phyloP scores from a whole-genome alignment of 2,113 vertebrate genomes.

The Columbina picui region DNA sequence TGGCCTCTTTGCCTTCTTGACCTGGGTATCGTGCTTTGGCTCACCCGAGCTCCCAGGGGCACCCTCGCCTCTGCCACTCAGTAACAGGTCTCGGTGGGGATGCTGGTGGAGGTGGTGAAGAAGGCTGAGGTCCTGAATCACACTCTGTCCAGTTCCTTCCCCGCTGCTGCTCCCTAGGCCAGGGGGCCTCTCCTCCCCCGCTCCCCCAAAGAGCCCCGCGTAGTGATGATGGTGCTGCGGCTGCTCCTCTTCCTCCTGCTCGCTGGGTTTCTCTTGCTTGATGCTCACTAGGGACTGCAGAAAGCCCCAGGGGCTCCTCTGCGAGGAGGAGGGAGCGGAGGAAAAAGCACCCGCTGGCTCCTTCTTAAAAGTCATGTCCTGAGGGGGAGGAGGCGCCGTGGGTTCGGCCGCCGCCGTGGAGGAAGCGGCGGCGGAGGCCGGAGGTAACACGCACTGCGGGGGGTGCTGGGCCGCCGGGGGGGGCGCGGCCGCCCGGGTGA shows the following conservation, averaged over 20 bases:
- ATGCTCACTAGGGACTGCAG: constrained; percentile 91
- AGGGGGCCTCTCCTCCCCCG: constrained; percentile 75
- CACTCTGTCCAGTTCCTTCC: constrained; percentile 84
- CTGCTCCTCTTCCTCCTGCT: constrained; percentile 88
- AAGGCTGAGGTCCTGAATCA: constrained; percentile 91
- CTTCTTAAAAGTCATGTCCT: constrained; percentile 97
- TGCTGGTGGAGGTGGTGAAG: constrained; percentile 78
- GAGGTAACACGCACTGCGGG: constrained; percentile 79
- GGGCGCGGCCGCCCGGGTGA: constrained; percentile 87
- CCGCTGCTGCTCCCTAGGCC: constrained; percentile 83
- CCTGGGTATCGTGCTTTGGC: constrained; percentile 85
- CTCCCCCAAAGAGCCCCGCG: constrained; percentile 79
- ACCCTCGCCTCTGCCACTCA: constrained; percentile 64
- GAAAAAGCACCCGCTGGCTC: constrained; percentile 84
- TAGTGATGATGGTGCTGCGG: constrained; percentile 73
- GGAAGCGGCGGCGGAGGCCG: constrained; percentile 77
- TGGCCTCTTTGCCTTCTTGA: constrained; percentile 89
- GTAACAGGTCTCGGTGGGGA: constrained; percentile 74
- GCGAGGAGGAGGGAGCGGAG: constrained; percentile 62
- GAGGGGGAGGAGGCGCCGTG: constrained; percentile 81
- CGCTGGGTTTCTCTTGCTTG: constrained; percentile 90
- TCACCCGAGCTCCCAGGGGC: constrained; percentile 63
- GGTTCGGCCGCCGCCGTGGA: constrained; percentile 82
- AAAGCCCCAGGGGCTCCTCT: constrained; percentile 84
- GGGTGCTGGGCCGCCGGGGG: constrained; percentile 84